These are phyloP conservation scores for Ibidorhyncha struthersii DNA, from an alignment of 2,113 vertebrate genomes.

Conservation along the genomic window DNA sequence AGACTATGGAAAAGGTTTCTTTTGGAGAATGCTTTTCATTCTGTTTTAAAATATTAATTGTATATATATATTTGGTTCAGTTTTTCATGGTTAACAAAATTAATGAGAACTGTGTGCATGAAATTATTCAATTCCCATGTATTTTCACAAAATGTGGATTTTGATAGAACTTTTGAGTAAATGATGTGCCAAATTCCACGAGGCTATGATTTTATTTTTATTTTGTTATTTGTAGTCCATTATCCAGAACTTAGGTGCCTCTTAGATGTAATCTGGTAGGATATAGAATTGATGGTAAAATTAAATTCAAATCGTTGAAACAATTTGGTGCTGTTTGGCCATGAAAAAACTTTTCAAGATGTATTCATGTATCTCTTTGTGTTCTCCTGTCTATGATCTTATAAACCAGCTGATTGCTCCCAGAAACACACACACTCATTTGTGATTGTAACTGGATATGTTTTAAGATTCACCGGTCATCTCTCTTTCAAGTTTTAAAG, in stretches of 20 bases:
- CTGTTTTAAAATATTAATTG: background rate
- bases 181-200: background rate
- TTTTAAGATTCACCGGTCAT: background rate
- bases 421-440: background rate
- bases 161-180: background rate
- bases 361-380: background rate
- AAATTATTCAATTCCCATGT: background rate
- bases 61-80: background rate
- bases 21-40: accelerated
- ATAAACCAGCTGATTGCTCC: background rate
- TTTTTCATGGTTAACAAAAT: background rate
- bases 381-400: background rate
- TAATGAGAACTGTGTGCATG: background rate
- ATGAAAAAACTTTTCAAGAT: background rate
- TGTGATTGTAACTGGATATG: background rate
- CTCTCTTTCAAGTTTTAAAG: background rate
- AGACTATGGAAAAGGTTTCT: accelerated
- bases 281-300: background rate
- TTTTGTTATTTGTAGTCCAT: background rate
- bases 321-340: background rate
- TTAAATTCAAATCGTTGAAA: background rate
- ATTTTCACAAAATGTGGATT: background rate
- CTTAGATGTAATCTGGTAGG: background rate
- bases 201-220: background rate
- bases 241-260: background rate